Base-by-base conservation (phyloP, 2,113 vertebrate genomes). In the Scopus umbretta region DNA sequence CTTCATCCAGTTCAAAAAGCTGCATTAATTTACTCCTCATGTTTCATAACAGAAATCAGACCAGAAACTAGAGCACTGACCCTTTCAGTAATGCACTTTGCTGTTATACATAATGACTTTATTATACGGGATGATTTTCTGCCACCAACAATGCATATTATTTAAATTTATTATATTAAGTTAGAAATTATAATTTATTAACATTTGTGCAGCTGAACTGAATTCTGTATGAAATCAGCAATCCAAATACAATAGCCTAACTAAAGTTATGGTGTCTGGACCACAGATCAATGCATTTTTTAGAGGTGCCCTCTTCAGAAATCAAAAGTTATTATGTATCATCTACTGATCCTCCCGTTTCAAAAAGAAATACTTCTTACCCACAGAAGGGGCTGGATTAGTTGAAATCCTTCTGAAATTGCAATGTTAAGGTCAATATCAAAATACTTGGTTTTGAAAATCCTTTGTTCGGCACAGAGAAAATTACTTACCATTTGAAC, bases 391-490 rank as follows among this genome's bases (percentile, higher is more conserved):
- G 36, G n/a, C 16, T 87, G 65, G 43, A n/a, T 94, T 73, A 89
- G 21, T 73, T 65, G 72, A 73, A 90, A 80, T 67, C 72, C 47
- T 86, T 50, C 45, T 83, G 59, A 71, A 86, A 93, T 65, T 71
- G 65, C 67, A 88, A 58, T 32, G 32, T 63, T 67, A 95, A 79
- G 36, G 71, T 40, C 42, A 65, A 52, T 50, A 92, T 66, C 40
- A 84, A 94, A 94, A 90, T 72, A 61, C 36, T 26, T 68, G 18
- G n/a, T 71, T 81, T 81, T 88, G 38, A 88, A 97, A 96, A 90
- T 86, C 45, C 30, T 92, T 90, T 82, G 43, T 90, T 90, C 38
- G 1, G 55, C 2, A 5, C 40, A 62, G 53, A 23, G 61, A 91
- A 96, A 92, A 93, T 75, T 65, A 90, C 55, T 93, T 61, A 79